Evolutionary conservation across 53 echinoderm and acorn worm species (phyloP).

Genomic region (Crossaster papposus): DNA sequence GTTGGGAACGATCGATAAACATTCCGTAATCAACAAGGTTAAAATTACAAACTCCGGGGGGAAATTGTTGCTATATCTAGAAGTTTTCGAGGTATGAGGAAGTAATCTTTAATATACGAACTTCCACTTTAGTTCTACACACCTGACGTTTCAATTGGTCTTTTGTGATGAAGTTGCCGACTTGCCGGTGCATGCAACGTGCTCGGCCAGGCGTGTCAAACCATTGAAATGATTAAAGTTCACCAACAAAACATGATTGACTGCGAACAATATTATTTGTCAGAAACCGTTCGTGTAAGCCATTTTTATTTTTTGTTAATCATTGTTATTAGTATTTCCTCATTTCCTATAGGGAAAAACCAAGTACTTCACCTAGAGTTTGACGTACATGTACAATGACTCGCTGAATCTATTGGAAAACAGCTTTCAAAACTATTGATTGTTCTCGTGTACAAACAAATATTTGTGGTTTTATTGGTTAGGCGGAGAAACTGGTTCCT

Average conservation of each 20-base stretch:
- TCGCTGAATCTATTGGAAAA: neutral
- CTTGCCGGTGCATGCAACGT: neutral
- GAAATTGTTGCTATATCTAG: too few relatives aligned
- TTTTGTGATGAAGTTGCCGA: too few relatives aligned
- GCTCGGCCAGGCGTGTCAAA: neutral
- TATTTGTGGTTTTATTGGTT: neutral
- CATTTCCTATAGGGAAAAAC: neutral
- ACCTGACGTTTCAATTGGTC: too few relatives aligned
- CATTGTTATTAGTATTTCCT: neutral
- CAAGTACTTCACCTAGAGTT: neutral
- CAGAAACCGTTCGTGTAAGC: neutral
- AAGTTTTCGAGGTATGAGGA: too few relatives aligned
- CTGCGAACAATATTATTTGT: neutral
- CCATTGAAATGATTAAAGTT: neutral
- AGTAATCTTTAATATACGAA: neutral
- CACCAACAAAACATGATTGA: neutral
- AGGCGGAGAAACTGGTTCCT: neutral
- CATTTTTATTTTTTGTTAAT: neutral
- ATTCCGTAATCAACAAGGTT: neutral
- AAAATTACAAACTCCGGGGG: neutral
- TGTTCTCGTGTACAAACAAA: neutral
- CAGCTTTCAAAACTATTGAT: neutral
- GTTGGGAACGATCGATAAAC: neutral
- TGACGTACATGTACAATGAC: neutral
- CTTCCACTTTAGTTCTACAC: neutral